These are phyloP conservation scores for Protobothrops flavoviridis DNA, from an alignment of 2,113 vertebrate genomes.

Conservation along the genomic window DNA sequence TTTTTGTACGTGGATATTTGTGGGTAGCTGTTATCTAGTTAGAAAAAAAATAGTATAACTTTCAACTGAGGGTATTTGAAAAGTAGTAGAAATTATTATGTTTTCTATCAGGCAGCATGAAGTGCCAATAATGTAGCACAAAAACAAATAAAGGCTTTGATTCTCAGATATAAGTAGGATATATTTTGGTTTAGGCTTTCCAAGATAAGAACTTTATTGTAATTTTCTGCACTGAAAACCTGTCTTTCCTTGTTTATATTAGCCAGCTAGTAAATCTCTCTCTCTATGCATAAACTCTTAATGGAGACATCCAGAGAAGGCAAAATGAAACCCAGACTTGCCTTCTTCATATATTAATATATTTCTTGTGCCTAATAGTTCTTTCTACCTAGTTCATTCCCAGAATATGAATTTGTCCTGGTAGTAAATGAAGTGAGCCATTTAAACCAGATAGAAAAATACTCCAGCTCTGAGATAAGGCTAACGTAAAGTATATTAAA, in stretches of 20 bases:
- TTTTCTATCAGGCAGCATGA: not conserved
- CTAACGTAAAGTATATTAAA: accelerated
- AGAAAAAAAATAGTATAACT: not conserved
- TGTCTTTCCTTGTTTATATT: not conserved
- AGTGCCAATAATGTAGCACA: not conserved
- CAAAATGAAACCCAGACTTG: slow-evolving; percentile 28
- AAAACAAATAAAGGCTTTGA: not conserved
- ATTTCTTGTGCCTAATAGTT: slow-evolving; percentile 5
- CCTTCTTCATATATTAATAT: not conserved
- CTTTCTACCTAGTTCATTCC: slow-evolving; percentile 9
- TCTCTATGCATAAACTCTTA: not conserved
- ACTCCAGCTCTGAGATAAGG: slow-evolving; percentile 16
- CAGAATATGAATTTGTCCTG: slow-evolving; percentile 24
- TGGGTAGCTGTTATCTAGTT: not conserved
- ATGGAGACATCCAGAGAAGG: not conserved
- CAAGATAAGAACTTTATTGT: not conserved
- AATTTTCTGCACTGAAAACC: not conserved
- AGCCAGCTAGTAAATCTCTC: not conserved
- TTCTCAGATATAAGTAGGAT: not conserved
- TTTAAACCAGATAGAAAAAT: slow-evolving; percentile 20
- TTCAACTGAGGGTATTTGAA: not conserved
- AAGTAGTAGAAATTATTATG: not conserved
- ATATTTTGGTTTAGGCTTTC: not conserved
- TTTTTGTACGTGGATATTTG: not conserved
- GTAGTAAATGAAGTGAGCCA: not conserved